A percentile compares a stretch with the other conserved stretches of the same genome.
phyloP scores from a whole-genome alignment of 2,113 vertebrate genomes.

The Barnardius zonarius region DNA sequence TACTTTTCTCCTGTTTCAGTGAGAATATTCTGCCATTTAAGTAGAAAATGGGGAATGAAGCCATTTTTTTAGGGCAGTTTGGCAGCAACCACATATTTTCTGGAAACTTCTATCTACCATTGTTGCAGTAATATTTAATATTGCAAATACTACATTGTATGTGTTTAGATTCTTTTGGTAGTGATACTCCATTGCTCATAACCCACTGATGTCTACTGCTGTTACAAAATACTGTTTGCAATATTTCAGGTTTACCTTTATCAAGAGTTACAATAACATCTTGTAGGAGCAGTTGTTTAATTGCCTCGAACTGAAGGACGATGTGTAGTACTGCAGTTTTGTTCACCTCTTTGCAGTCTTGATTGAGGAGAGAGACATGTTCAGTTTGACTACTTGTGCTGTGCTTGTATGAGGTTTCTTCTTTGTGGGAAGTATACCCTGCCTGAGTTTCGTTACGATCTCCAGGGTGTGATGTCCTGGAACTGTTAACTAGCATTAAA shows the following conservation, averaged over 20 bases:
- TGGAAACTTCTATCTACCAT: neutral
- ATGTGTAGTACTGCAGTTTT: neutral
- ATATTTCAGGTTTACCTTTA: neutral
- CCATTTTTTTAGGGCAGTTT: neutral
- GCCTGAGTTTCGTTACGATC: neutral
- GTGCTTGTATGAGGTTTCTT: neutral
- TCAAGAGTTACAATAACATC: neutral
- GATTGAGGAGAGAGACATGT: neutral
- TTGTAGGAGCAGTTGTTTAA: neutral
- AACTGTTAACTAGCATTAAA: neutral
- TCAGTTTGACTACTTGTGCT: neutral
- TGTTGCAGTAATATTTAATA: neutral
- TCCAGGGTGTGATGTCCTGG: neutral
- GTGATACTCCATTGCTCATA: neutral
- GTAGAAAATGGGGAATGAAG: neutral
- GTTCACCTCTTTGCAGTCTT: neutral
- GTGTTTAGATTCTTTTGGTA: neutral
- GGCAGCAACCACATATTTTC: neutral
- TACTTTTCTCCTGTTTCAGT: neutral
- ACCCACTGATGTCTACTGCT: neutral
- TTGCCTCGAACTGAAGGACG: neutral
- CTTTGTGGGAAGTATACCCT: neutral
- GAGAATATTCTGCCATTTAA: neutral
- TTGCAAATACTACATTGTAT: neutral
- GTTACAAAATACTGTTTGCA: neutral